phyloP scores from a whole-genome alignment of 2,113 vertebrate genomes.

The Malaclemys terrapin region DNA sequence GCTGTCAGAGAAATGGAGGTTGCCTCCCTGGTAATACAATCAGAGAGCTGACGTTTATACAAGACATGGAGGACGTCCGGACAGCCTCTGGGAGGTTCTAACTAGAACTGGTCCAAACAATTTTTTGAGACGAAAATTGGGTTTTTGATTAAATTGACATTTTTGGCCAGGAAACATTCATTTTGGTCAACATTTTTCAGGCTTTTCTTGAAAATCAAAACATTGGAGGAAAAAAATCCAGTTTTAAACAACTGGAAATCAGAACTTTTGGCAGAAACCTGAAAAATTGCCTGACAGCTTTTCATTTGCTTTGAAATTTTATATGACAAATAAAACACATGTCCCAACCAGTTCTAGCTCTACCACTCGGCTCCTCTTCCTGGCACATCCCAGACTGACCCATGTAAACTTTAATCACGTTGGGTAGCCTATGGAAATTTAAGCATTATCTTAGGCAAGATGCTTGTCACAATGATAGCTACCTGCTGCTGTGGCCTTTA shows the following conservation, averaged over 20 bases:
- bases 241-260: neutral
- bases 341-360: neutral
- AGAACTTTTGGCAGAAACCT: neutral
- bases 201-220: neutral
- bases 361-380: neutral
- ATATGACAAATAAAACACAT: neutral
- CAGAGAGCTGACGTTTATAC: neutral
- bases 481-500: neutral
- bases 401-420: neutral
- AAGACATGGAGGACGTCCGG: neutral
- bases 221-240: neutral
- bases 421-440: neutral
- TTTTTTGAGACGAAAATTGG: neutral
- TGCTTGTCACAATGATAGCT: neutral
- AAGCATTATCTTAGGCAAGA: neutral
- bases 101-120: neutral
- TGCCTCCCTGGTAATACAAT: neutral
- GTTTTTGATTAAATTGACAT: neutral
- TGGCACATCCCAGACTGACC: neutral
- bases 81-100: neutral
- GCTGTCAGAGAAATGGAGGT: neutral
- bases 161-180: neutral
- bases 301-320: neutral
- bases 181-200: neutral
- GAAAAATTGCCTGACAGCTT: neutral